Base-by-base conservation (phyloP, 2,888 invertebrate species). In the Magallana nippona region DNA sequence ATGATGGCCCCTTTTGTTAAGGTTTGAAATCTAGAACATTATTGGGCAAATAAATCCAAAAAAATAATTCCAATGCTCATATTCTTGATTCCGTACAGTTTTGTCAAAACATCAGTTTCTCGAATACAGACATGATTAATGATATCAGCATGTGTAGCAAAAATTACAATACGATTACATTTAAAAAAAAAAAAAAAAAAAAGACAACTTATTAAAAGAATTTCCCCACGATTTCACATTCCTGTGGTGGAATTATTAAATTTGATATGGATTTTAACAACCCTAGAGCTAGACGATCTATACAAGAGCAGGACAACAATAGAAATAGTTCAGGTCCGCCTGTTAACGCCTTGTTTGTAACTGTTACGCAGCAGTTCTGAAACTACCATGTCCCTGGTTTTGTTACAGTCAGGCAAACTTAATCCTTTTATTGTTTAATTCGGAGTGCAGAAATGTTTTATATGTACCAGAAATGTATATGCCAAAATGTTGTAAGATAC, bases 391-490 rank as follows among this genome's bases (percentile, higher is more conserved):
- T 71, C 22, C 71, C 11, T 15, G 71, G 22, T 27, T 71, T 32
- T 27, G 71, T 71, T 71, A 71, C 71, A 32, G 1, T 63, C 27
- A 63, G 22, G 15, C 15, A 3, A 71, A 22, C 71, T 71, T 27
- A 15, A 27, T 71, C 22, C 27, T 13, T 71, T 44, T 71, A 22
- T 27, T 32, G 71, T 71, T 71, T 17, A 22, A 32, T 22, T 71
- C 71, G 15, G 2, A 27, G 11, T 71, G 22, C 71, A 71, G 22
- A 71, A 27, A 71, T 22, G 71, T 60, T 60, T 60, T 19, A 10
- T 60, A n/a, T n/a, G n/a, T 71, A 71, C 19, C 32, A 27, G 71
- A 71, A 71, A 71, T 71, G 27, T 22, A 71, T 71, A 71, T 71
- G 15, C 27, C 15, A 22, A 32, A 71, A 15, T 71, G 32, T 22